Conservation (phyloP, 2,797 vertebrate genomes). For the Tiaroga cobitis region DNA sequence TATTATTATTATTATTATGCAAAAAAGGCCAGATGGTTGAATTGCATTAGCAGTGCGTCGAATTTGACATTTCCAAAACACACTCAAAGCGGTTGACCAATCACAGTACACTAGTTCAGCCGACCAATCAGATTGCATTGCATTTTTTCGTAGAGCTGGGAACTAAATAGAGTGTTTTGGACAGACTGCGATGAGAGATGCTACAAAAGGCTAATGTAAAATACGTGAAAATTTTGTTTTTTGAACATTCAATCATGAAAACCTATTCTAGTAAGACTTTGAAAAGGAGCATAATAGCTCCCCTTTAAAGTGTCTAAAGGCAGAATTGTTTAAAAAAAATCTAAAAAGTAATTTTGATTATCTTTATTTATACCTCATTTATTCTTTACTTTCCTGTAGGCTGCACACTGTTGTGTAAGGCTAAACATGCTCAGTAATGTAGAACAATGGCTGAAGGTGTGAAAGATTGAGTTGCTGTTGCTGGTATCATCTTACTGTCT, state of each 20-base stretch:
- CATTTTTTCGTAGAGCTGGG: not conserved
- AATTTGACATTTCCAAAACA: not conserved
- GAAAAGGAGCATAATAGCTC: not conserved
- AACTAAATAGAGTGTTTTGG: not conserved
- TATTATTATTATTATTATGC: too few relatives aligned
- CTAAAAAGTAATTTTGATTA: too few relatives aligned
- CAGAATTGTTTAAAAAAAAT: not conserved
- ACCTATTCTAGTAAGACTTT: not conserved
- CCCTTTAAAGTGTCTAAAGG: not conserved
- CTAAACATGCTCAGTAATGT: not conserved
- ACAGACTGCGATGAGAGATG: not conserved
- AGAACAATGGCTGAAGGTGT: not conserved
- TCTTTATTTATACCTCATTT: not conserved
- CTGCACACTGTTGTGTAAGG: not conserved
- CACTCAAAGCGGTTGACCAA: not conserved
- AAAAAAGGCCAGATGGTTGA: not conserved
- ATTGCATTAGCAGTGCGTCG: not conserved
- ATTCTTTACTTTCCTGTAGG: not conserved
- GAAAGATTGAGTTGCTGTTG: conserved; percentile 14
- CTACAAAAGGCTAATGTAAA: not conserved
- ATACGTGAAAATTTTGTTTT: not conserved
- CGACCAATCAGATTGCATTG: not conserved
- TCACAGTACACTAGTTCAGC: not conserved
- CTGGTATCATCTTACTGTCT: conserved; percentile 74
- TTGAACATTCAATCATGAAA: not conserved